Percentiles rank a stretch among this genome's conserved stretches.
Conservation (phyloP, 2,797 vertebrate genomes). For the Dendrocincla tyrannina region DNA sequence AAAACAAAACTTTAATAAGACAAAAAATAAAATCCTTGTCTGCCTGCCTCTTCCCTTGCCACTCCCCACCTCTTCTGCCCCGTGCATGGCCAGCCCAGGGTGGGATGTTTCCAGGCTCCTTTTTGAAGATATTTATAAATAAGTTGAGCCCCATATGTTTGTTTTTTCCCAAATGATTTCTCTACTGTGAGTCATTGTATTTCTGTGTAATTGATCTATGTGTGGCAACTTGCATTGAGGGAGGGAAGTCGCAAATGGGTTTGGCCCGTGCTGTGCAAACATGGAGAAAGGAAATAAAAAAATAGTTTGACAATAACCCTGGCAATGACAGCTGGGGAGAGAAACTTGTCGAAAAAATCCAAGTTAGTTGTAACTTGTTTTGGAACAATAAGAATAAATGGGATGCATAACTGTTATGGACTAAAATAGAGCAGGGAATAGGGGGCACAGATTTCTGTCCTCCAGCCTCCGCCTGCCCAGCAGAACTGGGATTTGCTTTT, state of each 20-base stretch:
- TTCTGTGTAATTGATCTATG: not conserved
- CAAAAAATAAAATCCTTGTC: not conserved
- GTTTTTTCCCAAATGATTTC: not conserved
- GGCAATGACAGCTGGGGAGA: not conserved
- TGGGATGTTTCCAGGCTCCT: conserved; percentile 23
- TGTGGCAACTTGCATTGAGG: not conserved
- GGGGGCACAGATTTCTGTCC: not conserved
- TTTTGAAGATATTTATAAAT: conserved; percentile 58
- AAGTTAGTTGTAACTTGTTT: not conserved
- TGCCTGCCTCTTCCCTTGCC: conserved; percentile 2
- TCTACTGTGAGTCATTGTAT: conserved; percentile 28
- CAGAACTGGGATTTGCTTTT: not conserved
- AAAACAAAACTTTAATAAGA: not conserved
- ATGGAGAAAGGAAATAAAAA: conserved; percentile 13
- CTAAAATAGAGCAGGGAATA: not conserved
- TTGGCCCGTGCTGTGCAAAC: not conserved
- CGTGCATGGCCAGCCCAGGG: fast-evolving
- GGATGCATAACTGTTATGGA: not conserved
- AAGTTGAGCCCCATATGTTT: not conserved
- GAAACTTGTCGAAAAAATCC: not conserved
- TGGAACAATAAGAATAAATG: not conserved
- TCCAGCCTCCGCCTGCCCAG: not conserved
- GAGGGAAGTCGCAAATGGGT: not conserved
- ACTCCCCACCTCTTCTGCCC: not conserved
- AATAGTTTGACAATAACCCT: not conserved